Evolutionary conservation across 2,113 vertebrate genomes (phyloP), one percentile per base, ranked within the genome.

Genomic region (Nansenia antarctica): DNA sequence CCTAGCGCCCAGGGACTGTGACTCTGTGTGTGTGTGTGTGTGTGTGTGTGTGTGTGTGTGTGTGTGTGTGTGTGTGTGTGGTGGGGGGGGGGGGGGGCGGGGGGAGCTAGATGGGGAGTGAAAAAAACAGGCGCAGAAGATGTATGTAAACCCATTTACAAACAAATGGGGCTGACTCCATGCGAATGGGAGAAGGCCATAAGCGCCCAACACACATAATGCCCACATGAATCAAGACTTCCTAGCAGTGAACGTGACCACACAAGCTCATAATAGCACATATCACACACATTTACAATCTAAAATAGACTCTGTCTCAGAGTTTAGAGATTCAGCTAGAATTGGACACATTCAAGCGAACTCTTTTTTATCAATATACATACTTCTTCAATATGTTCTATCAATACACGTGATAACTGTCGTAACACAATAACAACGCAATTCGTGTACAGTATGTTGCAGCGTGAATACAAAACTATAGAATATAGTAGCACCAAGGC

Each of bases 121-220:
- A 20, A 7, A 34, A 11, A 42, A 26, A 57, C 9, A 32, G 47
- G 27, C 63, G 72, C 64, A 27, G 67, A 86, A 87, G 88, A 92
- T 87, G 87, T 85, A 92, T 90, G 87, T 81, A 83, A 89, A 87
- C 61, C 84, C 84, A 85, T 91, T 91, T 91, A 81, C 80, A 81
- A 82, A 87, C 87, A 89, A 89, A 88, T 86, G 84, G 76, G 70
- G 73, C 72, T 35, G 76, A 77, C 85, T 85, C 79, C 79, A 78
- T 79, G 31, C 77, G 82, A 80, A 82, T 79, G 82, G 35, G 83
- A 80, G 82, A 74, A 77, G 76, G 81, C 82, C 84, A 89, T 90
- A 88, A 89, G 85, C 84, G 83, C 85, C 85, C 82, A 66, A 80
- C 73, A 74, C 78, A 83, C 85, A 82, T 83, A 89, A 89, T 83